phyloP scores from a whole-genome alignment of 2,113 vertebrate genomes.

The Neotoma lepida region DNA sequence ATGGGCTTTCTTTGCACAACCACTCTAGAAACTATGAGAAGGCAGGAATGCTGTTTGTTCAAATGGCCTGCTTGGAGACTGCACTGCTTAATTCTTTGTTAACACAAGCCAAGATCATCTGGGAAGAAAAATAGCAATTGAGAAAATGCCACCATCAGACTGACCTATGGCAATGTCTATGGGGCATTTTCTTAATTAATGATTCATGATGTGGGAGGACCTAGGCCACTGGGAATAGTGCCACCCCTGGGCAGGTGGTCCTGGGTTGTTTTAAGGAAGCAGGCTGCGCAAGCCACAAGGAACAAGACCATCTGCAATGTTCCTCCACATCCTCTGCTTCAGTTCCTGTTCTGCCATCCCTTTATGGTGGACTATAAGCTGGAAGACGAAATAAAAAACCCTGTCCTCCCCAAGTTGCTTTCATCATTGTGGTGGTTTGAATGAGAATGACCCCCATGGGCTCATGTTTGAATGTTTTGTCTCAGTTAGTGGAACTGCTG shows the following conservation, averaged over 20 bases:
- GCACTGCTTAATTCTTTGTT: background rate
- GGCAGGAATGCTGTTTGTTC: background rate
- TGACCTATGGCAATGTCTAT: background rate
- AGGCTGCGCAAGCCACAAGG: background rate
- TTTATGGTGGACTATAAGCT: background rate
- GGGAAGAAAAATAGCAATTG: background rate
- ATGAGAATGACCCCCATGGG: background rate
- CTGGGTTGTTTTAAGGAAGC: background rate
- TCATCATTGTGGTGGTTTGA: too few relatives aligned
- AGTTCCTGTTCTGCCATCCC: background rate
- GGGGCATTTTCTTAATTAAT: background rate
- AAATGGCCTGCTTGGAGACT: background rate
- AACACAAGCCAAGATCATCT: background rate
- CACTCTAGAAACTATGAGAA: constrained; percentile 8
- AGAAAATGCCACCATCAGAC: background rate
- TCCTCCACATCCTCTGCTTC: background rate
- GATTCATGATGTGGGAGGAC: background rate
- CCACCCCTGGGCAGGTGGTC: background rate
- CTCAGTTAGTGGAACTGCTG: background rate
- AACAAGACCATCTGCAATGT: background rate
- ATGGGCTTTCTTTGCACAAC: background rate
- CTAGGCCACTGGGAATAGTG: background rate
- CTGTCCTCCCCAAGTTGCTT: background rate
- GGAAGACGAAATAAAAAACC: background rate
- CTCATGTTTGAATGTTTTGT: background rate